These are phyloP conservation scores for Circaetus cinerascens DNA, from an alignment of 2,113 vertebrate species.

Conservation along the genomic window DNA sequence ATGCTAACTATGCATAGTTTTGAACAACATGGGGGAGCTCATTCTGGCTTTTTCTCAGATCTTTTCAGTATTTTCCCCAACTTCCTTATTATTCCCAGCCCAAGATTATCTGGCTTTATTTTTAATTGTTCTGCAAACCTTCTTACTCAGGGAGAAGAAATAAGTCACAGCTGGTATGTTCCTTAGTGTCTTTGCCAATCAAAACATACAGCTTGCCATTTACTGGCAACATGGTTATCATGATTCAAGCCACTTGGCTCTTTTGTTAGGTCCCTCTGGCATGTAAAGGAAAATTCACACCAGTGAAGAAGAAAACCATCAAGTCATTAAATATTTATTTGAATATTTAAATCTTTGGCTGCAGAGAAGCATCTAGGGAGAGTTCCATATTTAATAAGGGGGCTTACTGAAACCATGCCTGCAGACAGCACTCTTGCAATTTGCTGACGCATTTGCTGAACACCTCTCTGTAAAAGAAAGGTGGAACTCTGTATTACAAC, in stretches of 20 bases:
- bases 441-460: background rate
- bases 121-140: background rate
- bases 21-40: background rate
- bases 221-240: background rate
- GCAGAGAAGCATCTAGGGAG: background rate
- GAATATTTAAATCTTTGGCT: conserved; percentile 1
- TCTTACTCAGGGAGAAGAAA: conserved; percentile 4
- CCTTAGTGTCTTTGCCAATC: background rate
- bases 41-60: background rate
- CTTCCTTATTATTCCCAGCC: background rate
- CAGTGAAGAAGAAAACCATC: background rate
- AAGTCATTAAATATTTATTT: conserved; percentile 17
- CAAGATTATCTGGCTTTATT: background rate
- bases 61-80: background rate
- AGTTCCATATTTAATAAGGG: background rate
- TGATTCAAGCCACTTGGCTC: conserved; percentile 29
- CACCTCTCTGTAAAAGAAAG: background rate
- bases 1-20: background rate
- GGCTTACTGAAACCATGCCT: background rate
- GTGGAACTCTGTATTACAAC: background rate
- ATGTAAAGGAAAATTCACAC: conserved; percentile 24
- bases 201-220: conserved; percentile 9
- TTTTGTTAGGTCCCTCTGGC: background rate
- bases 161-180: background rate
- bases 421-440: background rate